Evolutionary conservation across 1,140 invertebrate genomes (phyloP), one percentile per base, ranked within the genome.

Genomic region (Brachionus rubens): DNA sequence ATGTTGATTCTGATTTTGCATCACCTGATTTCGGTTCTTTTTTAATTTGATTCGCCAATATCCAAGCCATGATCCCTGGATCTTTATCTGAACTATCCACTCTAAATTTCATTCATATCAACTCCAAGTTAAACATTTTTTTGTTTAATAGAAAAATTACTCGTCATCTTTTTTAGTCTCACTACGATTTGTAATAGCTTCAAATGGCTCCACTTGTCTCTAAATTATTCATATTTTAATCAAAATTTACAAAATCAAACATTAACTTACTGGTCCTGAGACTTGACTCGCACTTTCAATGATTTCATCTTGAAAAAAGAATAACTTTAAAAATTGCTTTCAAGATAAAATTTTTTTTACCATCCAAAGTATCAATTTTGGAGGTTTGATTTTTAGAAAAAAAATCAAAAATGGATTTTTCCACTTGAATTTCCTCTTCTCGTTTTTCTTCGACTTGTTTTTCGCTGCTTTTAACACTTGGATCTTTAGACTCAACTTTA

Each of bases 231-330:
- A 26, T 1, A 43, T 30, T 0, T 28, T 0, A 14, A 24, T 3
- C 0, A 12, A 12, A 3, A 65, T 19, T 12, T 65, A 5, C 43
- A 19, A 43, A 0, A 9, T 41, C 16, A 21, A 41, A 65, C 4
- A 5, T 36, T 5, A 5, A 43, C 12, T 43, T 16, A 65, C 59
- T 16, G 59, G 59, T 65, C 59, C 59, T 24, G 59, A 65, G 12
- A 65, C 59, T 24, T 65, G 59, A 43, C 59, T 65, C n/a, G 40
- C 59, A 65, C 59, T 65, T 65, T 65, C 59, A 26, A 65, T 65
- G 9, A 65, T 2, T 65, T 65, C 59, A 65, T 65, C 59, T 65
- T 19, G 43, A 43, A 10, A 24, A 4, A 6, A 65, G 43, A 65
- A 0, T 36, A 2, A 26, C n/a, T 36, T 3, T 62, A 0, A 36